Percentiles rank a stretch among this genome's conserved stretches.
These are phyloP conservation scores for Drosophila funebris DNA, from an alignment of 1,140 invertebrate genomes.

Conservation along the genomic window DNA sequence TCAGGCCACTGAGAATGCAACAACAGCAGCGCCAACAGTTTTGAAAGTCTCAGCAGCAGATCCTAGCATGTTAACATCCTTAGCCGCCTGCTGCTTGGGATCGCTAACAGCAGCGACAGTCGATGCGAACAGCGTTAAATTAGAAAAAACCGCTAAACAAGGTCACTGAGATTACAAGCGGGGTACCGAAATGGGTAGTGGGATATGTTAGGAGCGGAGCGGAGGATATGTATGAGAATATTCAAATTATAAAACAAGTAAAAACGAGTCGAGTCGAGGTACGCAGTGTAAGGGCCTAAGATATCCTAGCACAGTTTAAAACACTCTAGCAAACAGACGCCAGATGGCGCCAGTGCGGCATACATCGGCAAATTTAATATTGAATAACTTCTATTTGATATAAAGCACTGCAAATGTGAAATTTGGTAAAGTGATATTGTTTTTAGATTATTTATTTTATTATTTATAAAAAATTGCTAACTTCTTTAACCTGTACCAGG, in stretches of 20 bases:
- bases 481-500: too few species aligned
- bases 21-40: constrained; percentile 9
- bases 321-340: too few species aligned
- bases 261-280: not conserved
- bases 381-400: too few species aligned
- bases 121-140: constrained; percentile 19
- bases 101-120: constrained; percentile 14
- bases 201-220: not conserved
- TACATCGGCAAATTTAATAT: too few species aligned
- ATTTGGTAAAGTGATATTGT: too few species aligned
- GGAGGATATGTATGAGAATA: constrained; percentile 12
- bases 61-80: constrained; percentile 63
- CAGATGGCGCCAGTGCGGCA: too few species aligned
- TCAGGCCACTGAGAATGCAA: constrained; percentile 37
- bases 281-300: too few species aligned
- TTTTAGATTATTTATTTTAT: too few species aligned
- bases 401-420: too few species aligned
- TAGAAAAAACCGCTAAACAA: constrained; percentile 59
- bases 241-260: constrained; percentile 15
- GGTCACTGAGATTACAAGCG: constrained; percentile 54
- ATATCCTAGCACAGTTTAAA: too few species aligned
- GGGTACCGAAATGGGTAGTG: constrained; percentile 11
- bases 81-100: constrained; percentile 42
- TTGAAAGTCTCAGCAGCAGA: constrained; percentile 1
- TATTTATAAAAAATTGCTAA: too few species aligned